These are phyloP conservation scores for Pyrrhura leucotis DNA, from an alignment of 2,797 vertebrate genomes.

Conservation along the genomic window DNA sequence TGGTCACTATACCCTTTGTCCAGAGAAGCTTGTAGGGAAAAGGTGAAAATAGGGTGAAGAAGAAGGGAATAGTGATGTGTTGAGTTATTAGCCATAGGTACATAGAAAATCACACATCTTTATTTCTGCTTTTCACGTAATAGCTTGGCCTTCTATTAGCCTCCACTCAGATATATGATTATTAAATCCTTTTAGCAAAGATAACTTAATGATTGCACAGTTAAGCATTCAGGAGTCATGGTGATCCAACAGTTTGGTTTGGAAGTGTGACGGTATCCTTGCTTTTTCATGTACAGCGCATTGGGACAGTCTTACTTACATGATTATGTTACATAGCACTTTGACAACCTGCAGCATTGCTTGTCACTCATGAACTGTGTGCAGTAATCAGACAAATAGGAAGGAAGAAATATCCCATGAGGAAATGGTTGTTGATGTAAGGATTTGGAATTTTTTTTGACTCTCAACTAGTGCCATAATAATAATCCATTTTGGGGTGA, in stretches of 20 bases:
- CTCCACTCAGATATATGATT: fast-evolving
- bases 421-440: not conserved
- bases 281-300: not conserved
- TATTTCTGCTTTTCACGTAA: not conserved
- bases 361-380: not conserved
- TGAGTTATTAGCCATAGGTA: not conserved
- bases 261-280: not conserved
- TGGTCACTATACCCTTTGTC: fast-evolving
- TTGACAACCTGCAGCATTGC: not conserved
- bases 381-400: not conserved
- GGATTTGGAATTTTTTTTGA: not conserved
- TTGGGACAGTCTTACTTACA: not conserved
- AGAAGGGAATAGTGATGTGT: not conserved
- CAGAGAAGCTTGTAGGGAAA: not conserved
- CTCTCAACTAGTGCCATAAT: not conserved
- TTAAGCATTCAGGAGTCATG: not conserved
- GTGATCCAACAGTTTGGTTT: not conserved
- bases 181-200: not conserved
- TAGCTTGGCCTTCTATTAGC: not conserved
- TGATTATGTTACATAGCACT: not conserved
- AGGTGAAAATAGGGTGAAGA: not conserved
- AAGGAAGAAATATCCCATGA: not conserved
- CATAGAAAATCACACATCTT: not conserved
- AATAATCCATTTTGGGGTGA: not conserved
- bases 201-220: not conserved